Conservation (phyloP, 2,113 vertebrate genomes). For the Danio rerio region DNA sequence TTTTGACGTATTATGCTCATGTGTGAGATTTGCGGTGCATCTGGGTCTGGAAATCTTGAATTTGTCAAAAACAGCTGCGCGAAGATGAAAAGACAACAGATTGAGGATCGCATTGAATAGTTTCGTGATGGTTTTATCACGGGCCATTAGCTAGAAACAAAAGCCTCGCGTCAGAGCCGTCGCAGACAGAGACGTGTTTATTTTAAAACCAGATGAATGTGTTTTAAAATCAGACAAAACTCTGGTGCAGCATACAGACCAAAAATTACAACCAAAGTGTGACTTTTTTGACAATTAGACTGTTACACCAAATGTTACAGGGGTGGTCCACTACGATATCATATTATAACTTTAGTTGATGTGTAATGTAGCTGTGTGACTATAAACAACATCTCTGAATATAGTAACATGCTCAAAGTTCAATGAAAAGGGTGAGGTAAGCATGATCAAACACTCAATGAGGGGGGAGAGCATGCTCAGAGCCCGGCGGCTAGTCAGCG, state of each 20-base stretch:
- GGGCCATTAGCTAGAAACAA: slow-evolving; percentile 42
- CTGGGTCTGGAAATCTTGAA: slow-evolving; percentile 27
- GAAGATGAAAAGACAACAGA: slow-evolving; percentile 39
- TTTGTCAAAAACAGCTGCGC: slow-evolving; percentile 29
- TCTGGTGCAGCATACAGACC: not conserved
- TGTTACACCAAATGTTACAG: no score
- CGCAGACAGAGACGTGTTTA: slow-evolving; percentile 27
- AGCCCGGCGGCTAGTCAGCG: no score
- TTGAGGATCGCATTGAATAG: slow-evolving; percentile 25
- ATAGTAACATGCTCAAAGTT: no score
- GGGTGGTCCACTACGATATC: no score
- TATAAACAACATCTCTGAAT: no score
- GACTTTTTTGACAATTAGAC: no score
- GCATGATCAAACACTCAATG: no score
- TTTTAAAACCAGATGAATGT: slow-evolving; percentile 40
- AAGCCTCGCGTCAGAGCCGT: slow-evolving; percentile 5
- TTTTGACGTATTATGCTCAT: slow-evolving; percentile 11
- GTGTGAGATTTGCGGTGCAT: slow-evolving; percentile 21
- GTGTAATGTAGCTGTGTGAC: no score
- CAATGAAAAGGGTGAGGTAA: no score
- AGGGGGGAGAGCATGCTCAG: no score
- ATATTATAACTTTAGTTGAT: no score
- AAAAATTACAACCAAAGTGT: no score
- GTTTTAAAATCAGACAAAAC: slow-evolving; percentile 32
- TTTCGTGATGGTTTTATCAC: slow-evolving; percentile 35